Evolutionary conservation across 2,113 vertebrate genomes (phyloP).

Genomic region (Dunckerocampus dactyliophorus): DNA sequence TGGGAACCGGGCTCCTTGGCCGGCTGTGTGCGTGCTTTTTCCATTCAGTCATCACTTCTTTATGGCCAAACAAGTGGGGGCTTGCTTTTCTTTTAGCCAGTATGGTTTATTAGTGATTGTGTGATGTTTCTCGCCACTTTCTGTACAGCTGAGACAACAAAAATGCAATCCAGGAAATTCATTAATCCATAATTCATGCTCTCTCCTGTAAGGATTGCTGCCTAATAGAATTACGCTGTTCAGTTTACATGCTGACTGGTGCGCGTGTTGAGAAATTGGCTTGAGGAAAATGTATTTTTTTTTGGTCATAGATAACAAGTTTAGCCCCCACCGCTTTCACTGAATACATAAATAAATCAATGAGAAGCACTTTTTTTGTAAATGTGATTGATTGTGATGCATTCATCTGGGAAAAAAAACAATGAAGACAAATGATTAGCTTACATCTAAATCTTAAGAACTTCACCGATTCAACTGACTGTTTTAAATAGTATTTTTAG

Average conservation of each 20-base stretch:
- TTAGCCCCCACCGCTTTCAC: not conserved
- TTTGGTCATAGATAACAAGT: not conserved
- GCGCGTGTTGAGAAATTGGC: not conserved
- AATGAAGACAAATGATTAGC: not conserved
- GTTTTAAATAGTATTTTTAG: not conserved
- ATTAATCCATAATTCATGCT: slow-evolving; percentile 4
- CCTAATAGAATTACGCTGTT: slow-evolving; percentile 1
- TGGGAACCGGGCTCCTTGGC: not conserved
- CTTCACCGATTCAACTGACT: not conserved
- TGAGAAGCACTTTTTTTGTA: not conserved
- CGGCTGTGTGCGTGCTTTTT: not conserved
- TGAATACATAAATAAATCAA: not conserved
- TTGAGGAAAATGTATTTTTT: not conserved
- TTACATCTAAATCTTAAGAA: not conserved
- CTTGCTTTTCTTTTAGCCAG: too few relatives aligned
- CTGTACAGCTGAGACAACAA: not conserved
- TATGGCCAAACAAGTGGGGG: not conserved
- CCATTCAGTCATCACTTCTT: not conserved
- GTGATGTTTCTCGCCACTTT: not conserved
- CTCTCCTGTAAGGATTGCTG: not conserved
- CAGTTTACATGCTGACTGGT: not conserved
- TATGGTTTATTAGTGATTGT: not conserved
- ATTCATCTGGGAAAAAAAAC: not conserved
- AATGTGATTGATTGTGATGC: not conserved
- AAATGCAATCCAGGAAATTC: not conserved